Evolutionary conservation across 2,797 vertebrate species (phyloP), one percentile per base, ranked within the genome.

Genomic region (Saxicola maurus): DNA sequence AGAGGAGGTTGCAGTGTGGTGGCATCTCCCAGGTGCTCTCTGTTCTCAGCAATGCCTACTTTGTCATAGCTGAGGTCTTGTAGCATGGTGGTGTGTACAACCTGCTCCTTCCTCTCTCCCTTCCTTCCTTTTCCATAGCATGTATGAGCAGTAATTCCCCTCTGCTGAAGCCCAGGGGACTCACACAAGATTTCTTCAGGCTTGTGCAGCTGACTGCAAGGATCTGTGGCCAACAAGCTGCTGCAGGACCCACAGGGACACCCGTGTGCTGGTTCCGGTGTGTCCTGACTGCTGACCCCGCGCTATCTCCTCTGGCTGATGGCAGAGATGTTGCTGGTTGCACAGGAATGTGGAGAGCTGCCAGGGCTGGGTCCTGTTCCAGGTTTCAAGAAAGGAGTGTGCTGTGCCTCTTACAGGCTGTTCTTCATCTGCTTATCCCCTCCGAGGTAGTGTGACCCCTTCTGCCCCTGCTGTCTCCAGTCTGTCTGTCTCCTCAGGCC

Each of bases 381-480:
- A 94, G 74, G 42, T 76, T 94, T 82, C 52, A 69, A 80, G 89
- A 89, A 89, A 71, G 71, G 56, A 86, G 77, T 76, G 53, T 71
- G 56, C 83, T 78, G 74, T 71, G 19, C 73, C 20, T 19, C 53
- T 87, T 75, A 87, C 89, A 82, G 83, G 25, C 71, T 93, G 77
- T 93, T 89, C 82, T 77, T 80, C 59, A 4, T 49, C 37, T 53
- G 24, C 48, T 86, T 82, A 57, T 85, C n/a, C 85, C 46, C 82
- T 78, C 46, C 2, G 11, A 78, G 85, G 51, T 12, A 72, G 59
- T 11, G 1, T 83, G 92, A 93, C 89, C 85, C 52, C 67, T 88
- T 66, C 67, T 89, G 64, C 52, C 66, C 59, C 57, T 65, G 53
- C 66, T 73, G 92, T 56, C 91, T 95, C 87, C 92, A 94, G 80